Percentiles rank a stretch among this genome's conserved stretches.
Evolutionary conservation across 23 tunicate genomes (phyloP).

Genomic region (Botrylloides violaceus): DNA sequence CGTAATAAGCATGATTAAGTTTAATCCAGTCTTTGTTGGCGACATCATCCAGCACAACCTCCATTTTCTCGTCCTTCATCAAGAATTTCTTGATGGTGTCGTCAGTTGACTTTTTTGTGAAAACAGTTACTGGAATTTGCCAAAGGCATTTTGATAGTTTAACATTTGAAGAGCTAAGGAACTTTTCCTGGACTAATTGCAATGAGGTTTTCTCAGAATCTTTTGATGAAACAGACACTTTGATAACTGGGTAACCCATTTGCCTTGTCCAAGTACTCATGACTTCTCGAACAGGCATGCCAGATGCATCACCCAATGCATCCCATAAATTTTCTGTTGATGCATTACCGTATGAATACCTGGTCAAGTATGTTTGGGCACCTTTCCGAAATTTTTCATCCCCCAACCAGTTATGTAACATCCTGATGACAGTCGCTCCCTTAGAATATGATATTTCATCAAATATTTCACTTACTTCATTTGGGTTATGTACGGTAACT

Average conservation of each 20-base stretch:
- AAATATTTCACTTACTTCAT: conserved; percentile 94
- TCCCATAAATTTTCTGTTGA: conserved; percentile 99
- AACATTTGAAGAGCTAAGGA: conserved; percentile 38
- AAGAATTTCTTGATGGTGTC: conserved; percentile 40
- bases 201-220: conserved; percentile 60
- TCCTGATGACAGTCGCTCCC: conserved; percentile 92
- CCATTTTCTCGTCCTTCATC: conserved; percentile 32
- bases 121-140: conserved; percentile 69
- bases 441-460: conserved; percentile 97
- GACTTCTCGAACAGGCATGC: conserved; percentile 80
- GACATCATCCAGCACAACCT: conserved; percentile 64
- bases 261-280: conserved; percentile 95
- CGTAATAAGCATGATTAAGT: conserved; percentile 72
- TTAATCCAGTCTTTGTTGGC: conserved; percentile 71
- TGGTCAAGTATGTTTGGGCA: conserved; percentile 67
- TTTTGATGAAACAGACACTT: conserved; percentile 36
- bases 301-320: conserved; percentile 80
- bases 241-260: conserved; percentile 92
- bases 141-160: conserved; percentile 37
- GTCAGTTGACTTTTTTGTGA: conserved; percentile 41
- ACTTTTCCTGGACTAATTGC: conserved; percentile 65
- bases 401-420: conserved; percentile 98
- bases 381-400: conserved; percentile 84
- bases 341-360: conserved; percentile 83
- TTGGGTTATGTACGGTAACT: conserved; percentile 92